Conservation (phyloP, 2,888 invertebrate genomes). For the Sialis fuliginosa region DNA sequence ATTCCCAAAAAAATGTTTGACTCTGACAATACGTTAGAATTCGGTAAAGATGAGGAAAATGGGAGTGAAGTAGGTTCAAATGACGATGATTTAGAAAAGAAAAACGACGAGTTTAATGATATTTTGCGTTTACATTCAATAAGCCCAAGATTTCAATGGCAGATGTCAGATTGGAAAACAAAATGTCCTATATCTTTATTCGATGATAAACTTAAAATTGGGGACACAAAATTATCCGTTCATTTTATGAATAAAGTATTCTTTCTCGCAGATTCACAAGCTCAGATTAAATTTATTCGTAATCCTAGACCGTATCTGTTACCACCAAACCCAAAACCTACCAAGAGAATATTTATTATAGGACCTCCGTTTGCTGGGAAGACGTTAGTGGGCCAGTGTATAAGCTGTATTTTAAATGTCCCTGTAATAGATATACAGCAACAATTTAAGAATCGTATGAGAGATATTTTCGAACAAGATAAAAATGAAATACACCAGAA, state of each 20-base stretch:
- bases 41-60: slow-evolving; percentile 6
- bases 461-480: slow-evolving; percentile 13
- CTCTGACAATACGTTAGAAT: slow-evolving; percentile 4
- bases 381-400: slow-evolving; percentile 33
- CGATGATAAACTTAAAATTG: slow-evolving; percentile 30
- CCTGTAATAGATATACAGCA: slow-evolving; percentile 25
- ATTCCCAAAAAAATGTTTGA: slow-evolving; percentile 19
- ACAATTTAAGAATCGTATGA: slow-evolving; percentile 12
- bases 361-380: slow-evolving; percentile 43
- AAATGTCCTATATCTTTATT: slow-evolving; percentile 45
- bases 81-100: neutral
- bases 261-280: slow-evolving; percentile 32
- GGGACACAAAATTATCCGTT: slow-evolving; percentile 34
- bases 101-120: slow-evolving; percentile 18
- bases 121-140: slow-evolving; percentile 17
- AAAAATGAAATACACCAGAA: slow-evolving; percentile 12
- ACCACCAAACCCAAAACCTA: slow-evolving; percentile 35
- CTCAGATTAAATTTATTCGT: slow-evolving; percentile 32
- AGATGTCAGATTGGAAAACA: slow-evolving; percentile 36
- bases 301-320: slow-evolving; percentile 44
- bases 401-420: slow-evolving; percentile 33
- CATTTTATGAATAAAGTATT: slow-evolving; percentile 42
- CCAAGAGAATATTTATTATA: slow-evolving; percentile 37
- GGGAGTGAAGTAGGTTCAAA: slow-evolving; percentile 12
- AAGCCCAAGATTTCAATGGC: slow-evolving; percentile 23